Conservation (phyloP, 2,888 invertebrate species). For the Slavum lentiscoides region DNA sequence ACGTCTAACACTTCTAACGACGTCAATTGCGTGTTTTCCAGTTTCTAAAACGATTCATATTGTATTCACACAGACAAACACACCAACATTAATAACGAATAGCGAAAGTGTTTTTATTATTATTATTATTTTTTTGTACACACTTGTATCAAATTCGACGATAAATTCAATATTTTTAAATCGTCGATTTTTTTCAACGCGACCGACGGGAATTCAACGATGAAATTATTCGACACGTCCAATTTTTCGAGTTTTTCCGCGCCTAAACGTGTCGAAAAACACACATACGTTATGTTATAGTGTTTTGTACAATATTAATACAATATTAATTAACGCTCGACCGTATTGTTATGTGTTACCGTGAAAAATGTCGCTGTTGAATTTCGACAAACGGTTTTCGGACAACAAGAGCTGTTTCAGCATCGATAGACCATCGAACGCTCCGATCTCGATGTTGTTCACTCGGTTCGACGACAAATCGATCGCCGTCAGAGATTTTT, state of each 20-base stretch:
- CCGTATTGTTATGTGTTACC: conserved; percentile 59
- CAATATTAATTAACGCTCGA: not conserved
- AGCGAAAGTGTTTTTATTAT: no score
- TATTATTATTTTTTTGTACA: conserved; percentile 59
- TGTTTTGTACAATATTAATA: no score
- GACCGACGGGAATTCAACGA: conserved; percentile 77
- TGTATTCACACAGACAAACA: not conserved
- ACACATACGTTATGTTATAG: not conserved
- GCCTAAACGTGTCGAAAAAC: conserved; percentile 60
- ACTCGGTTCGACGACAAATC: conserved; percentile 81
- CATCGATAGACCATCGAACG: conserved; percentile 71
- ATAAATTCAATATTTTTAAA: conserved; percentile 76
- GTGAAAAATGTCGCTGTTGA: conserved; percentile 83
- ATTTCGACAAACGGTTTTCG: conserved; percentile 75
- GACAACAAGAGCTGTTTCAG: conserved; percentile 74
- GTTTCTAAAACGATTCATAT: conserved; percentile 64
- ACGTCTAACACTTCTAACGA: conserved; percentile 77
- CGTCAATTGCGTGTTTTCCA: conserved; percentile 72
- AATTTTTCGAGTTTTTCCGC: conserved; percentile 76
- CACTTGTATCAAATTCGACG: conserved; percentile 81
- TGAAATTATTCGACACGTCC: conserved; percentile 85
- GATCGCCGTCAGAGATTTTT: conserved; percentile 72
- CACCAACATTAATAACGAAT: not conserved
- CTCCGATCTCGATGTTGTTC: conserved; percentile 73
- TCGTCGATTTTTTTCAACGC: conserved; percentile 73